These are phyloP conservation scores for Rattus norvegicus DNA, from an alignment of 2,113 vertebrate species.

Conservation along the genomic window DNA sequence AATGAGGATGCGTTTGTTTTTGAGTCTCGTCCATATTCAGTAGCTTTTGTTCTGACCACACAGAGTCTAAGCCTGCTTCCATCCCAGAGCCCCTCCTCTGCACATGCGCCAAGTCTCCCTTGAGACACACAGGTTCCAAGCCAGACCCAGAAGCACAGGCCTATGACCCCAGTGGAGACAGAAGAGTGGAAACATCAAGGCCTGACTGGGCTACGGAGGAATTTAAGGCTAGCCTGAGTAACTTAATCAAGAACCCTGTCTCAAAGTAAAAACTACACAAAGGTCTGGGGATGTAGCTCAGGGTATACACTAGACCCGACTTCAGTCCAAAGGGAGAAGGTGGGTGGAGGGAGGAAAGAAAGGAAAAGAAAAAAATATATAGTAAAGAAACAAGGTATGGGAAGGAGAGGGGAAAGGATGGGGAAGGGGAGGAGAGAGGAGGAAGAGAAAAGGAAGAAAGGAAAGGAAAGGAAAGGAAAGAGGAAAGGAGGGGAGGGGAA, in stretches of 20 bases:
- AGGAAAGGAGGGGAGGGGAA: no score
- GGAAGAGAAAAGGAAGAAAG: neutral
- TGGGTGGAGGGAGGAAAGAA: neutral
- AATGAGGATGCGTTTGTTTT: no score
- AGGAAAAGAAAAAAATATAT: neutral
- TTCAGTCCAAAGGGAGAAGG: neutral
- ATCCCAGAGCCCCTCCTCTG: accelerated
- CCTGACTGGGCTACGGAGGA: neutral
- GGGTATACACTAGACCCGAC: neutral
- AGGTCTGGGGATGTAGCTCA: neutral
- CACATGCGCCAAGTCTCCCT: neutral
- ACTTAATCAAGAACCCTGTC: neutral
- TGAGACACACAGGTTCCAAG: neutral
- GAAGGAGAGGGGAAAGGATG: neutral
- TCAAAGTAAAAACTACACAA: neutral
- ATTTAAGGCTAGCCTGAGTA: neutral
- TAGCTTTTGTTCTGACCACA: neutral
- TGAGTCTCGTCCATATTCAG: neutral
- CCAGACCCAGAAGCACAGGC: neutral
- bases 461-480: no score
- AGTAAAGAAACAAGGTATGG: neutral
- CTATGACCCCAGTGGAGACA: neutral
- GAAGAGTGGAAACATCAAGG: neutral
- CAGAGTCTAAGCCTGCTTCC: neutral
- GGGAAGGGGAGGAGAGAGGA: neutral